Evolutionary conservation across 2,797 vertebrate species (phyloP), one percentile per base, ranked within the genome.

Genomic region (Chrosomus eos): DNA sequence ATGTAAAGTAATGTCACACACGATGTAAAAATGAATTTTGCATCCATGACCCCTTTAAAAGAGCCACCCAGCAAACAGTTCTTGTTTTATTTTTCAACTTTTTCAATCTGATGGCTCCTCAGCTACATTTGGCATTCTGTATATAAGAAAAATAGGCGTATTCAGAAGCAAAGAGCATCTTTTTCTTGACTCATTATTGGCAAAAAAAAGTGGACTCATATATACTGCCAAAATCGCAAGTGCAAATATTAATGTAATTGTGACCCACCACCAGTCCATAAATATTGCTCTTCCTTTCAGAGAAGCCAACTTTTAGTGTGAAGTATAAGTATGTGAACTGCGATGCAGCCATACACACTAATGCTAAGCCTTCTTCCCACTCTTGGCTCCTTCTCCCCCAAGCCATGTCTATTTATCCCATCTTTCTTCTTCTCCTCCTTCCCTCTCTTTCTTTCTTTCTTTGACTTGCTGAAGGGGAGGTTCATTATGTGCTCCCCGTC

Each of bases 401-500:
- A 68, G 64, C 43, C 64, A 38, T 68, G 60, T 83, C 58, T 74
- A 75, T 83, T 64, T 66, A 26, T 83, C 60, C 26, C 4, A 1
- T 33, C 60, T 80, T 80, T 80, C 60, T 67, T 80, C 64, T 80
- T 31, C 31, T 67, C 31, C 64, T 51, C 8, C 55, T 19, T 53
- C 14, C 7, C 48, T 51, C 18, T 19, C 51, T 7, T 66, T 67
- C 71, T 48, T 66, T 67, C 71, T 62, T 21, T 48, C 71, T 10
- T 64, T 26, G 43, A 40, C 21, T 74, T 64, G 64, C 60, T 80
- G 75, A 77, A 76, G 73, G 36, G 36, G 74, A 74, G 80, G 80
- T 86, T 87, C 87, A 85, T 88, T 85, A 89, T 87, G 75, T 85
- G 33, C 48, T 85, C 74, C 75, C 45, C 14, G 40, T 88, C 85